A percentile compares a stretch with the other conserved stretches of the same genome.
These are phyloP conservation scores for Palythoa grandiflora DNA, from an alignment of 92 coral and sea anemone species.

Conservation along the genomic window DNA sequence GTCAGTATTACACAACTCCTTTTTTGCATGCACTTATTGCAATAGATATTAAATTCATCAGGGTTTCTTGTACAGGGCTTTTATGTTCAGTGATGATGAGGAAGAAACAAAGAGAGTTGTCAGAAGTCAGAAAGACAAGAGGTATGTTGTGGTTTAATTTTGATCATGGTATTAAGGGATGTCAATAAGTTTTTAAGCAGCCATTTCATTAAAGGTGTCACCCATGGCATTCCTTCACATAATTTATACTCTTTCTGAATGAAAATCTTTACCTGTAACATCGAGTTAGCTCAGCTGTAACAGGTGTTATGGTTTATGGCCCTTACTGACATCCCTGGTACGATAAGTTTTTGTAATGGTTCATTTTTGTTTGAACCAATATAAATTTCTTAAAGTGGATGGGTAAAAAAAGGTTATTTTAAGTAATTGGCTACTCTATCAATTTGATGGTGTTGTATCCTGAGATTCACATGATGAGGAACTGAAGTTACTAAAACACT, in stretches of 20 bases:
- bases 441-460: neutral
- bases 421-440: neutral
- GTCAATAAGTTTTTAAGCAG: too few relatives aligned
- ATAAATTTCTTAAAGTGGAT: neutral
- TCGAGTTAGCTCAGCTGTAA: too few relatives aligned
- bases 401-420: neutral
- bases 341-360: neutral
- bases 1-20: too few relatives aligned
- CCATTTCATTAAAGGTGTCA: too few relatives aligned
- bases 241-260: too few relatives aligned
- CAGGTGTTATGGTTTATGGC: too few relatives aligned
- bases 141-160: conserved; percentile 54
- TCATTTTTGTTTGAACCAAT: too few relatives aligned
- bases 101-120: conserved; percentile 96
- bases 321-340: too few relatives aligned
- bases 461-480: neutral
- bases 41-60: neutral
- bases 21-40: too few relatives aligned
- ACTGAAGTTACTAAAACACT: neutral
- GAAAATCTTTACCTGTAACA: too few relatives aligned
- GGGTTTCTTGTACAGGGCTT: conserved; percentile 55
- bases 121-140: conserved; percentile 90
- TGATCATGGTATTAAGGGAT: neutral
- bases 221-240: too few relatives aligned
- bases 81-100: conserved; percentile 93